phyloP scores from a whole-genome alignment of 2,888 invertebrate species.

The Tetragonula carbonaria region DNA sequence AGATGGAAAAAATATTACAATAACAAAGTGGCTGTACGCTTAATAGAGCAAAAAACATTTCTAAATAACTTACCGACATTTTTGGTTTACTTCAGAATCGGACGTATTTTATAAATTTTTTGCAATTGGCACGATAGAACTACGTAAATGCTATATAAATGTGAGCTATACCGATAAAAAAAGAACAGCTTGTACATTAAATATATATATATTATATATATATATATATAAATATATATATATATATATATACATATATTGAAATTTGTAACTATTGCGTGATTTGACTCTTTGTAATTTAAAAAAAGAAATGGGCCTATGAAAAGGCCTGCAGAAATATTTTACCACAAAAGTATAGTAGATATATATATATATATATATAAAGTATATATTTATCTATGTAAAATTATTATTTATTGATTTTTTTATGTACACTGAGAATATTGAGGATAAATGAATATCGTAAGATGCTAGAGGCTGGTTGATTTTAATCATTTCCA shows the following conservation, averaged over 20 bases:
- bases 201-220: slow-evolving; percentile 37
- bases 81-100: slow-evolving; percentile 36
- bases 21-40: slow-evolving; percentile 20
- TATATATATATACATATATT: slow-evolving; percentile 65
- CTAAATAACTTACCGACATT: slow-evolving; percentile 14
- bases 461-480: slow-evolving; percentile 63
- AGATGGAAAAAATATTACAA: slow-evolving; percentile 9
- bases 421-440: slow-evolving; percentile 66
- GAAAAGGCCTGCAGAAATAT: slow-evolving; percentile 75
- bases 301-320: slow-evolving; percentile 68
- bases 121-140: slow-evolving; percentile 26
- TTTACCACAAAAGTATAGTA: slow-evolving; percentile 82
- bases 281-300: slow-evolving; percentile 51
- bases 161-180: slow-evolving; percentile 65
- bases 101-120: slow-evolving; percentile 57
- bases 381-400: slow-evolving; percentile 76
- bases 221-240: slow-evolving; percentile 69
- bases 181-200: slow-evolving; percentile 70
- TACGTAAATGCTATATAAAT: background rate
- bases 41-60: slow-evolving; percentile 12
- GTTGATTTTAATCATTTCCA: slow-evolving; percentile 61
- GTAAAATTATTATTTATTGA: slow-evolving; percentile 79
- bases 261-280: slow-evolving; percentile 67
- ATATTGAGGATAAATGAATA: slow-evolving; percentile 65
- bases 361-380: slow-evolving; percentile 66